Percentiles rank a stretch among this genome's conserved stretches.
Conservation (phyloP, 2,797 vertebrate species). For the Pangasius krempfi region DNA sequence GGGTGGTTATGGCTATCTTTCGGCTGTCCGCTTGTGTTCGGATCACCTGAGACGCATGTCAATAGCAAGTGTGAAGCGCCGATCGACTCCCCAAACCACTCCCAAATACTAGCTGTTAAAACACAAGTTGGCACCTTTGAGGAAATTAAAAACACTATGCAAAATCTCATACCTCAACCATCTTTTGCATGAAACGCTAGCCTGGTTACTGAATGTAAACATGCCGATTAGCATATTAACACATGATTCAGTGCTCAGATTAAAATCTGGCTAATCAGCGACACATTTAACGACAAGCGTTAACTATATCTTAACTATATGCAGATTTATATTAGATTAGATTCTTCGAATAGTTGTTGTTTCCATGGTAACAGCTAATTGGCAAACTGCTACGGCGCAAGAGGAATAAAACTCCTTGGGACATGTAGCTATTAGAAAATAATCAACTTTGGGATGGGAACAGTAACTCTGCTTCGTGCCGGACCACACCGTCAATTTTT, state of each 20-base stretch:
- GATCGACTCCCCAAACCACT: background rate
- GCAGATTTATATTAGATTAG: background rate
- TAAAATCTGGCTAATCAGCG: background rate
- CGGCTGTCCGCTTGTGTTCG: background rate
- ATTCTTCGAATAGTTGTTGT: background rate
- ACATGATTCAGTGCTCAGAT: background rate
- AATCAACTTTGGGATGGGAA: background rate
- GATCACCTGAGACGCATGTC: background rate
- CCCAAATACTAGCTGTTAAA: background rate
- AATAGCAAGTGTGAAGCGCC: background rate
- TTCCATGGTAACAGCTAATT: background rate
- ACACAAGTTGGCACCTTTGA: background rate
- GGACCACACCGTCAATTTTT: no score
- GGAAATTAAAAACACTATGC: background rate
- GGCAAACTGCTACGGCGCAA: background rate
- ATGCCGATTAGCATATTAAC: background rate
- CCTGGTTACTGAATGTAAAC: background rate
- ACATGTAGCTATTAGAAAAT: background rate
- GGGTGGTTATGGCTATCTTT: background rate
- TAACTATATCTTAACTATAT: background rate
- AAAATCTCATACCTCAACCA: background rate
- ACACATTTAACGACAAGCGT: background rate
- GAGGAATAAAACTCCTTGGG: background rate
- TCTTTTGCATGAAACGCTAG: background rate
- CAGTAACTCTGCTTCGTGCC: background rate